Evolutionary conservation across 2,113 vertebrate genomes (phyloP).

Genomic region (Scartelaos histophorus): DNA sequence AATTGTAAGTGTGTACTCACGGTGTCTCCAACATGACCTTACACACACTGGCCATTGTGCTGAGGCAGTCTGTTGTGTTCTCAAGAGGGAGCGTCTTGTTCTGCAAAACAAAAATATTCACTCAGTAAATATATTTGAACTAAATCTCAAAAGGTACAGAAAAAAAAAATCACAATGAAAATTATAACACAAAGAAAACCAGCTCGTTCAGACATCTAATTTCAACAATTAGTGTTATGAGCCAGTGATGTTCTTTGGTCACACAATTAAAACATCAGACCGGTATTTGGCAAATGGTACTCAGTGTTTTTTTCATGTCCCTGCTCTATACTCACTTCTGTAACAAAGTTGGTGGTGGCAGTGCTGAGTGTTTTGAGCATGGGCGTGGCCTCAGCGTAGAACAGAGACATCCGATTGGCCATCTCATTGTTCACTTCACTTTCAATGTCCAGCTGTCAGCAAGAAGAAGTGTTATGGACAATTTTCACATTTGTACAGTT

Average conservation of each 20-base stretch:
- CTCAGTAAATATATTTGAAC: not conserved
- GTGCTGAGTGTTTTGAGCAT: slow-evolving; percentile 98
- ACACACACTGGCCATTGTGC: slow-evolving; percentile 97
- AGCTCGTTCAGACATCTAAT: too few relatives aligned
- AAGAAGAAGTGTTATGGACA: not conserved
- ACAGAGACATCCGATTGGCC: slow-evolving; percentile 98
- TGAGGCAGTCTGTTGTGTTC: slow-evolving; percentile 97
- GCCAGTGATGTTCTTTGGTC: too few relatives aligned
- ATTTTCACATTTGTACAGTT: not conserved
- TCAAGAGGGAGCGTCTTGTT: slow-evolving; percentile 97
- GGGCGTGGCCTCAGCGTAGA: slow-evolving; percentile 96
- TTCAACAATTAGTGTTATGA: too few relatives aligned
- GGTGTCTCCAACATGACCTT: slow-evolving; percentile 99
- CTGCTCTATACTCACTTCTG: slow-evolving; percentile 79
- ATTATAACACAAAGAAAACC: too few relatives aligned
- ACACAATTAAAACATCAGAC: too few relatives aligned
- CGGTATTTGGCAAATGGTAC: too few relatives aligned
- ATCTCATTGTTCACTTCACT: slow-evolving; percentile 99
- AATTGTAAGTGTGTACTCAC: slow-evolving; percentile 78
- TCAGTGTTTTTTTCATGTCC: too few relatives aligned
- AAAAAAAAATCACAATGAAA: too few relatives aligned
- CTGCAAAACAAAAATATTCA: slow-evolving; percentile 58
- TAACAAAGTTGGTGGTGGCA: slow-evolving; percentile 95
- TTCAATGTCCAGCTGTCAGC: slow-evolving; percentile 90
- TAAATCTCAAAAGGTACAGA: too few relatives aligned